Evolutionary conservation across 1,140 invertebrate genomes (phyloP).

Genomic region (Chelonus insularis): DNA sequence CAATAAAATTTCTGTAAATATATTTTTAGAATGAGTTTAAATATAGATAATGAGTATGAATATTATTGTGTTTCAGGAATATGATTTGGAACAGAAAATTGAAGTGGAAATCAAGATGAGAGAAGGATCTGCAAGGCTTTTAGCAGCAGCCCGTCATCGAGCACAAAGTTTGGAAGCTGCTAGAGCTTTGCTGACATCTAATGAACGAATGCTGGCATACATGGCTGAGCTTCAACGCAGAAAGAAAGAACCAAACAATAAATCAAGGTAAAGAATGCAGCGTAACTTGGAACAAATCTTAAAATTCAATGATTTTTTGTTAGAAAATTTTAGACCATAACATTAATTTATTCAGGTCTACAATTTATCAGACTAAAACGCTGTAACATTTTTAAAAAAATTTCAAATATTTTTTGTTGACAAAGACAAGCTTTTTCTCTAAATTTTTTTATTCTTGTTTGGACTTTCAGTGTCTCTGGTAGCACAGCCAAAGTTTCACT

Average conservation of each 20-base stretch:
- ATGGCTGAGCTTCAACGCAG: constrained; percentile 69
- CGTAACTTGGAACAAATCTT: no score
- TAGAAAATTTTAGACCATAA: no score
- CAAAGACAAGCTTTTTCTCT: no score
- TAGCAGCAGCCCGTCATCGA: constrained; percentile 69
- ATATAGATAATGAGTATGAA: no score
- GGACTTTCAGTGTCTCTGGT: no score
- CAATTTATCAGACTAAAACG: no score
- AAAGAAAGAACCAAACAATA: constrained; percentile 55
- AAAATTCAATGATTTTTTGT: no score
- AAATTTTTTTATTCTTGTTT: constrained; percentile 27
- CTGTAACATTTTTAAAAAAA: no score
- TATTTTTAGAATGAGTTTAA: no score
- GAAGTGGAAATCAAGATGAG: constrained; percentile 76
- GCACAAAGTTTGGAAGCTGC: constrained; percentile 71
- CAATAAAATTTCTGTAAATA: no score
- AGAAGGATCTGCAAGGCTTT: constrained; percentile 70
- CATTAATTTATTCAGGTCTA: no score
- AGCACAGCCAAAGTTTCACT: constrained; percentile 59
- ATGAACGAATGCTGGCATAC: constrained; percentile 71
- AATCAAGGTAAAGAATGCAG: constrained; percentile 39
- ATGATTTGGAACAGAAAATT: constrained; percentile 73
- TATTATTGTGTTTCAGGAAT: constrained; percentile 56
- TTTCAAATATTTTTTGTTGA: no score
- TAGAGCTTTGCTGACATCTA: constrained; percentile 70